phyloP scores from a whole-genome alignment of 2,113 vertebrate genomes.

The Neodontobutis hainanensis region DNA sequence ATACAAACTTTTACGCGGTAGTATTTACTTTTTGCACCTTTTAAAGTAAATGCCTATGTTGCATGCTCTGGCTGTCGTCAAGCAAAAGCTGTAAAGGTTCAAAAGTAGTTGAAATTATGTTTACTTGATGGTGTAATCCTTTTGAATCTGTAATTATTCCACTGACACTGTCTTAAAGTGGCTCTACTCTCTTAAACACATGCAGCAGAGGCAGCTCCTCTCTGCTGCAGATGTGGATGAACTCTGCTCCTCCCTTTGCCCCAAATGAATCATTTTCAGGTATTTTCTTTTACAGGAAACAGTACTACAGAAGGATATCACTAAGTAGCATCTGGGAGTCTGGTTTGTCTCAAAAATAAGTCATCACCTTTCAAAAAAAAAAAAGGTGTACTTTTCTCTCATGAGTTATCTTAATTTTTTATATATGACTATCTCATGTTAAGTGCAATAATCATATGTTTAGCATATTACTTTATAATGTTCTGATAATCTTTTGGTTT shows the following conservation, averaged over 20 bases:
- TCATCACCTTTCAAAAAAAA: constrained; percentile 11
- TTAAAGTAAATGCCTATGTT: background rate
- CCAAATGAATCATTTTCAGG: constrained; percentile 21
- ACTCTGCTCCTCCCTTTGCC: background rate
- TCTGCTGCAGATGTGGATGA: constrained; percentile 16
- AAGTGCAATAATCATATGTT: constrained; percentile 69
- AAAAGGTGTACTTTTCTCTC: constrained; percentile 35
- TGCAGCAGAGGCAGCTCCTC: constrained; percentile 1
- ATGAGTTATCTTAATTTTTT: background rate
- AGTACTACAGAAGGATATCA: constrained; percentile 17
- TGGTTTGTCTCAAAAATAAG: constrained; percentile 11
- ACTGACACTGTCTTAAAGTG: constrained; percentile 49
- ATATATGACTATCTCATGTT: constrained; percentile 30
- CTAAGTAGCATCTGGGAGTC: constrained; percentile 14
- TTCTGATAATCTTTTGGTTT: constrained; percentile 52
- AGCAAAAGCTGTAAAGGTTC: constrained; percentile 10
- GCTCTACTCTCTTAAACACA: background rate
- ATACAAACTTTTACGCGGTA: constrained; percentile 6
- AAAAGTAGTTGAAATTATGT: constrained; percentile 4
- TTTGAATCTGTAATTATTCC: constrained; percentile 23
- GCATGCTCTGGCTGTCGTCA: background rate
- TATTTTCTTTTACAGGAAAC: constrained; percentile 6
- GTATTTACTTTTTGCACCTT: constrained; percentile 17
- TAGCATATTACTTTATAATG: constrained; percentile 34
- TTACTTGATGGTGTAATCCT: constrained; percentile 24